These are phyloP conservation scores for Diprion similis DNA, from an alignment of 1,140 invertebrate species.

Conservation along the genomic window DNA sequence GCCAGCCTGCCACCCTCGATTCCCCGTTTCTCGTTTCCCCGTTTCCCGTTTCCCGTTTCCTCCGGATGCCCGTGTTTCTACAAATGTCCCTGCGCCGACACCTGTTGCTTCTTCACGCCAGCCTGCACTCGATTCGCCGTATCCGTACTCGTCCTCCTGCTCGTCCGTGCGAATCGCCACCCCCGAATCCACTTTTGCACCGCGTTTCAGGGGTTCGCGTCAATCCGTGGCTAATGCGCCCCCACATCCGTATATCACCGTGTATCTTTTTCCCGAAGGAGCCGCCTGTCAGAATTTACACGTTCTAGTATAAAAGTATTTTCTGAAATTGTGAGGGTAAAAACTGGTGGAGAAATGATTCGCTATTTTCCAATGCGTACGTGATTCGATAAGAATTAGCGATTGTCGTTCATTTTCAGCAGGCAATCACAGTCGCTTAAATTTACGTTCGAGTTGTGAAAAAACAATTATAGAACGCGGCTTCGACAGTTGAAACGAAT, in stretches of 20 bases:
- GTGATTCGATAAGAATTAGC: too few relatives aligned
- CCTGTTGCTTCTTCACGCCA: neutral
- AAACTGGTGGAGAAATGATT: too few relatives aligned
- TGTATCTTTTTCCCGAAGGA: neutral
- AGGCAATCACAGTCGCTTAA: too few relatives aligned
- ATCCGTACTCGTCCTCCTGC: neutral
- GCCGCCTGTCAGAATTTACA: neutral
- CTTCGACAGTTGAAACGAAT: too few relatives aligned
- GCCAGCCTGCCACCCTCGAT: neutral
- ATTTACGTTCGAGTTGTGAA: too few relatives aligned
- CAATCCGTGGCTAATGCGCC: neutral
- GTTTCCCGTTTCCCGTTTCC: too few relatives aligned
- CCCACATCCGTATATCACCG: neutral
- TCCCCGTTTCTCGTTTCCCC: too few relatives aligned
- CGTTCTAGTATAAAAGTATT: too few relatives aligned
- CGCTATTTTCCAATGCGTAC: too few relatives aligned
- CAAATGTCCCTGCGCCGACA: slow-evolving; percentile 6
- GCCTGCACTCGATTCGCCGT: neutral
- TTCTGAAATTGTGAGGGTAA: too few relatives aligned
- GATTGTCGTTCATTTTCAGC: too few relatives aligned
- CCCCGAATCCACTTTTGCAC: neutral
- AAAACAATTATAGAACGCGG: too few relatives aligned
- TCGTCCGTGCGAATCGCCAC: neutral
- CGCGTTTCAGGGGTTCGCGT: neutral
- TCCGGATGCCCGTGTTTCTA: neutral